These are phyloP conservation scores for Anisognathus igniventris DNA, from an alignment of 2,797 vertebrate genomes.

Conservation along the genomic window DNA sequence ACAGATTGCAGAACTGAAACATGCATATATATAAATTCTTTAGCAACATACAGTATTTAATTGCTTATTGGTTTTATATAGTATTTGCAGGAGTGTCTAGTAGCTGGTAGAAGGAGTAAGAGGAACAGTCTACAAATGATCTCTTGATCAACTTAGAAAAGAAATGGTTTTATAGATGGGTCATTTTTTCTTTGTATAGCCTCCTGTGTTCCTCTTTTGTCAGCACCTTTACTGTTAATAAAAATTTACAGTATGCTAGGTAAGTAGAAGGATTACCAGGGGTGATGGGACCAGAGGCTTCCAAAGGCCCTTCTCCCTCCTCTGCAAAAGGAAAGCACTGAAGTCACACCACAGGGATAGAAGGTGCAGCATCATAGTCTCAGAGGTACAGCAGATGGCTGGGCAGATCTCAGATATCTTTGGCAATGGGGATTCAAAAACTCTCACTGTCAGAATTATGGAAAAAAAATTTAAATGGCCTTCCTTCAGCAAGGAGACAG, in stretches of 20 bases:
- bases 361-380: neutral
- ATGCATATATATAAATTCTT: neutral
- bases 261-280: neutral
- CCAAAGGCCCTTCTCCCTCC: neutral
- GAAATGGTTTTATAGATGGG: neutral
- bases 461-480: neutral
- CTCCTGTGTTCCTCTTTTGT: neutral
- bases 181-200: neutral
- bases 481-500: neutral
- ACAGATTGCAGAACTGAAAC: neutral
- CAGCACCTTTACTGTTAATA: neutral
- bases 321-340: neutral
- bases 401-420: neutral
- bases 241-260: neutral
- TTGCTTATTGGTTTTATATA: neutral
- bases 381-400: neutral
- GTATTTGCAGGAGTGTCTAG: neutral
- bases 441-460: neutral
- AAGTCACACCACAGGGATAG: rapidly evolving
- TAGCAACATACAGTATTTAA: neutral
- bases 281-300: neutral
- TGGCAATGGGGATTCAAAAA: neutral
- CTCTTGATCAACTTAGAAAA: neutral
- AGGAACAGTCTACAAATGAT: neutral
- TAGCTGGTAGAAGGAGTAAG: neutral